These are phyloP conservation scores for Latrodectus elegans DNA, from an alignment of 2,888 invertebrate species.

Conservation along the genomic window DNA sequence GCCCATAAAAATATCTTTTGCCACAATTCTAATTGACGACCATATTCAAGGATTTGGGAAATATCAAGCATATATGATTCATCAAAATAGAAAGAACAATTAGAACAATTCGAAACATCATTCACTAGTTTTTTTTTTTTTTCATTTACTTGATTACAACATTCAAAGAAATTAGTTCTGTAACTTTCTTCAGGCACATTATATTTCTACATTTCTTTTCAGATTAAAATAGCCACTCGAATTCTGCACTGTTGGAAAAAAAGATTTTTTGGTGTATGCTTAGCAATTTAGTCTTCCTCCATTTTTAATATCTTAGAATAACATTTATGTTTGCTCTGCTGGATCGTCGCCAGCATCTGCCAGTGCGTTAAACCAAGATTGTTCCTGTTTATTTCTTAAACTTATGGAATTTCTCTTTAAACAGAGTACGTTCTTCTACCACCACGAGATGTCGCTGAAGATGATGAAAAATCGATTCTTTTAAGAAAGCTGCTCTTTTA, in stretches of 20 bases:
- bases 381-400: constrained; percentile 29
- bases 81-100: too few species aligned
- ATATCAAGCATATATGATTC: too few species aligned
- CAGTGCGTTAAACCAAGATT: constrained; percentile 38
- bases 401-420: constrained; percentile 24
- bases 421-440: constrained; percentile 8
- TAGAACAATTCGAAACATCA: too few species aligned
- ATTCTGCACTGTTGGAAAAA: neutral
- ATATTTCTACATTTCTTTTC: neutral
- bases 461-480: constrained; percentile 55
- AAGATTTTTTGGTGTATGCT: constrained; percentile 7
- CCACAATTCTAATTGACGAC: too few species aligned
- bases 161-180: too few species aligned
- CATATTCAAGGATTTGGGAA: too few species aligned
- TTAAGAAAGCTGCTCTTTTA: constrained; percentile 27
- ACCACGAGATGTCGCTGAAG: constrained; percentile 57
- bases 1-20: too few species aligned
- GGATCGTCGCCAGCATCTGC: constrained; percentile 49
- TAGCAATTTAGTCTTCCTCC: constrained; percentile 32
- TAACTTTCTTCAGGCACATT: neutral
- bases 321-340: constrained; percentile 33
- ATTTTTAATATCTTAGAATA: constrained; percentile 49
- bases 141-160: too few species aligned
- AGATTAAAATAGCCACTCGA: neutral
- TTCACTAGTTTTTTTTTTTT: too few species aligned